Conservation (phyloP, 2,113 vertebrate species). For the Nymphicus hollandicus region DNA sequence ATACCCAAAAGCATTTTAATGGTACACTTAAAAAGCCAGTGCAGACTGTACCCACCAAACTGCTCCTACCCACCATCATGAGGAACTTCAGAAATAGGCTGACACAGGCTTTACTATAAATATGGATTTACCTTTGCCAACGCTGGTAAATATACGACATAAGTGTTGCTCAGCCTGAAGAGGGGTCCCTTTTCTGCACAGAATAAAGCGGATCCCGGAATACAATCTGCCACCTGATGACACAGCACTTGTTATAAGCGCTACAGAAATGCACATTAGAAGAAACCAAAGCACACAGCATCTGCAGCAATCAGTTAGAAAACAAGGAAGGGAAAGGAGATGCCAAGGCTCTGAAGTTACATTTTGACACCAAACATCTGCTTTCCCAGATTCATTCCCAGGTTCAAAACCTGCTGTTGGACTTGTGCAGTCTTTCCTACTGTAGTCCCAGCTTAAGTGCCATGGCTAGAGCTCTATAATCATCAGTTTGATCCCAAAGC, state of each 20-base stretch:
- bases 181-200: background rate
- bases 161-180: background rate
- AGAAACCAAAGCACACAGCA: background rate
- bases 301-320: background rate
- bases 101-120: constrained; percentile 52
- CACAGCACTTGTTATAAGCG: background rate
- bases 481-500: background rate
- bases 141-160: background rate
- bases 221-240: background rate
- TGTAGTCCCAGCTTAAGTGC: accelerated
- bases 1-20: background rate
- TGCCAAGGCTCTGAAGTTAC: accelerated
- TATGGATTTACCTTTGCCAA: constrained; percentile 4
- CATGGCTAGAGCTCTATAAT: background rate
- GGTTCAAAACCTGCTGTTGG: background rate
- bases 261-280: background rate
- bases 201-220: background rate
- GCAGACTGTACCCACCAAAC: background rate
- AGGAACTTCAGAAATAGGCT: constrained; percentile 24
- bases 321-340: background rate
- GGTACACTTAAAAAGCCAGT: background rate
- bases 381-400: background rate
- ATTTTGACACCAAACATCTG: background rate
- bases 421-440: accelerated
- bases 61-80: background rate